These are phyloP conservation scores for Prostheceraeus crozeri DNA, from an alignment of 2,888 invertebrate species.

Conservation along the genomic window DNA sequence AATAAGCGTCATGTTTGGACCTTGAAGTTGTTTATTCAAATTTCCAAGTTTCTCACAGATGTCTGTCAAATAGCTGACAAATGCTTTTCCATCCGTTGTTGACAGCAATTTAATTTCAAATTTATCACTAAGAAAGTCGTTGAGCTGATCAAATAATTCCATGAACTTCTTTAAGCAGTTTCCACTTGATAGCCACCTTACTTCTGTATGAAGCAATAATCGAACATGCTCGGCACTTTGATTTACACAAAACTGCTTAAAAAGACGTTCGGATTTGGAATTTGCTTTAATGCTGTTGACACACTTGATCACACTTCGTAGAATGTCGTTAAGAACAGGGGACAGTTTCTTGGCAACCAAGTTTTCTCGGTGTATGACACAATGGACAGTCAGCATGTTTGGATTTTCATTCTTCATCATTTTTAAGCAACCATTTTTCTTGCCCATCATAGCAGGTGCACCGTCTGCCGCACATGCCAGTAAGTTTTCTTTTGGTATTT, in stretches of 20 bases:
- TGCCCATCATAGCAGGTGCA: constrained; percentile 27
- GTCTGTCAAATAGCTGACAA: constrained; percentile 5
- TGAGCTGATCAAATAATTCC: constrained; percentile 38
- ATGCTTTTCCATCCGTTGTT: constrained; percentile 16
- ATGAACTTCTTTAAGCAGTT: constrained; percentile 40
- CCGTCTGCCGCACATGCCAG: constrained; percentile 12
- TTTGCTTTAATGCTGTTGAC: constrained; percentile 38
- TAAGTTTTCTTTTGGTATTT: constrained; percentile 11
- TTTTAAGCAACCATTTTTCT: constrained; percentile 39
- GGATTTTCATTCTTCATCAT: constrained; percentile 38
- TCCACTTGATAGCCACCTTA: constrained; percentile 41
- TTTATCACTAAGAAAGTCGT: not conserved
- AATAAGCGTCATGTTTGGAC: constrained; percentile 8
- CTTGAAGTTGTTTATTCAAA: constrained; percentile 16
- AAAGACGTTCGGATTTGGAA: constrained; percentile 39
- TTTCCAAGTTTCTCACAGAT: constrained; percentile 9
- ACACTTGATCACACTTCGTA: constrained; percentile 36
- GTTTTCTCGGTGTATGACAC: constrained; percentile 40
- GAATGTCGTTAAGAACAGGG: constrained; percentile 20
- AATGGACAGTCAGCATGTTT: constrained; percentile 37
- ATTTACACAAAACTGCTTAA: constrained; percentile 38
- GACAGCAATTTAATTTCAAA: too few species aligned
- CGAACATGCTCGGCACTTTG: constrained; percentile 38
- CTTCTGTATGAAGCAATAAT: constrained; percentile 40
- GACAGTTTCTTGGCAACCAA: constrained; percentile 39